These are phyloP conservation scores for Misgurnus anguillicaudatus DNA, from an alignment of 2,113 vertebrate species.

Conservation along the genomic window DNA sequence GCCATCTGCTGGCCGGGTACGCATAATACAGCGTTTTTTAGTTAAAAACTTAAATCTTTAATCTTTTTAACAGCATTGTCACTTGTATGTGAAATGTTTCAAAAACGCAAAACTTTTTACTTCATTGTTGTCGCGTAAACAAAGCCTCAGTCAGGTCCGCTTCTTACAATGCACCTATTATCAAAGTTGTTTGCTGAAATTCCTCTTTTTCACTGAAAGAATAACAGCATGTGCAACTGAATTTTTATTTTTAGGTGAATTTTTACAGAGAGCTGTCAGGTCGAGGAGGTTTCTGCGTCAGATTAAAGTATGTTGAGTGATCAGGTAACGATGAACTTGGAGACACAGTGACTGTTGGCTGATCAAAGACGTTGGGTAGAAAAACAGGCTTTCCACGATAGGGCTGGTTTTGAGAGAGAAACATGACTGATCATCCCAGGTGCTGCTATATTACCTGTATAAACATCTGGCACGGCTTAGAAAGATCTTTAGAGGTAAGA, in stretches of 20 bases:
- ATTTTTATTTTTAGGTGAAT: no score
- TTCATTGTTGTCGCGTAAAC: no score
- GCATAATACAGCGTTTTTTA: no score
- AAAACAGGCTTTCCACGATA: conserved; percentile 44
- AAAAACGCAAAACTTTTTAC: no score
- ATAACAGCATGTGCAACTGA: not conserved
- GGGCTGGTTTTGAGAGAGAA: conserved; percentile 50
- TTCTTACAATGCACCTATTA: no score
- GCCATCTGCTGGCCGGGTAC: no score
- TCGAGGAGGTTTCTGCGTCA: not conserved
- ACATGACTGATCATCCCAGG: conserved; percentile 62
- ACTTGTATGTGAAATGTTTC: no score
- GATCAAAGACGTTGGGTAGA: conserved; percentile 46
- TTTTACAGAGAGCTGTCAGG: not conserved
- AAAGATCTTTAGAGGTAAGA: conserved; percentile 52
- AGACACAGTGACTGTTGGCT: conserved; percentile 30
- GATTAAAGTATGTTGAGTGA: conserved; percentile 10
- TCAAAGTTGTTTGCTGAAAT: not conserved
- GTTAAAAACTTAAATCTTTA: no score
- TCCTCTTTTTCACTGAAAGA: not conserved
- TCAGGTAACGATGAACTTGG: not conserved
- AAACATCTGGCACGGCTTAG: conserved; percentile 54
- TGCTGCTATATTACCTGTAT: conserved; percentile 56
- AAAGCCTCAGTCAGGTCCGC: no score
- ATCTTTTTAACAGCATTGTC: no score